A percentile compares a stretch with the other conserved stretches of the same genome.
These are phyloP conservation scores for Caenorhabditis imperialis DNA, from an alignment of 2,888 invertebrate genomes.

Conservation along the genomic window DNA sequence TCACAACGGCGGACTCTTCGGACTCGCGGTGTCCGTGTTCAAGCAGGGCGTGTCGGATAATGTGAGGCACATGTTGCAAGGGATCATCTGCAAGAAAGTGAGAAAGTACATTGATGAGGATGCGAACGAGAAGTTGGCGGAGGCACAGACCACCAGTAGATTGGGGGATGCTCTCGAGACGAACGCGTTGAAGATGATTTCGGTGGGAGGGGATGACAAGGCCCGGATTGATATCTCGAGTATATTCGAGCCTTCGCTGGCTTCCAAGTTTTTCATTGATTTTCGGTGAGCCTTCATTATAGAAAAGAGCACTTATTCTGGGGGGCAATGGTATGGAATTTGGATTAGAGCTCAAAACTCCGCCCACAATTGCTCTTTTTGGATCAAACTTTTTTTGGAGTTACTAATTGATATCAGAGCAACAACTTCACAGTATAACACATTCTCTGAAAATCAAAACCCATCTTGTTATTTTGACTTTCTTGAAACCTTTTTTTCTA, in stretches of 20 bases:
- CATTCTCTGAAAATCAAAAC: too few relatives aligned
- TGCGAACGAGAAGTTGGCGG: conserved; percentile 65
- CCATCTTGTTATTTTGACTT: too few relatives aligned
- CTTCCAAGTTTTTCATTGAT: conserved; percentile 53
- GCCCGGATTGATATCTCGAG: conserved; percentile 41
- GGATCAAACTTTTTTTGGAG: too few relatives aligned
- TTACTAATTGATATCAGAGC: too few relatives aligned
- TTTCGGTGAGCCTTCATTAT: conserved; percentile 26
- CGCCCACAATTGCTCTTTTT: too few relatives aligned
- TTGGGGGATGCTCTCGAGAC: conserved; percentile 60
- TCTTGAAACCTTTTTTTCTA: too few relatives aligned
- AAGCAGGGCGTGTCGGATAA: conserved; percentile 72
- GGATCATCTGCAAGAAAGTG: conserved; percentile 67
- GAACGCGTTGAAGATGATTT: conserved; percentile 58
- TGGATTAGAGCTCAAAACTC: too few relatives aligned
- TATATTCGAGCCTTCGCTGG: conserved; percentile 45
- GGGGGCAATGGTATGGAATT: too few relatives aligned
- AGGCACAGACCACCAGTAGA: conserved; percentile 64
- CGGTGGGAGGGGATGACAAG: conserved; percentile 36
- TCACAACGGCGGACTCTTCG: conserved; percentile 72
- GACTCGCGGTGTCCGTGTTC: conserved; percentile 69
- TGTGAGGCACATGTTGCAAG: conserved; percentile 65
- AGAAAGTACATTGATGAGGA: conserved; percentile 69
- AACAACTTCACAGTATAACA: too few relatives aligned
- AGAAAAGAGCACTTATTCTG: too few relatives aligned